These are phyloP conservation scores for Acanthis flammea DNA, from an alignment of 2,797 vertebrate genomes.

Conservation along the genomic window DNA sequence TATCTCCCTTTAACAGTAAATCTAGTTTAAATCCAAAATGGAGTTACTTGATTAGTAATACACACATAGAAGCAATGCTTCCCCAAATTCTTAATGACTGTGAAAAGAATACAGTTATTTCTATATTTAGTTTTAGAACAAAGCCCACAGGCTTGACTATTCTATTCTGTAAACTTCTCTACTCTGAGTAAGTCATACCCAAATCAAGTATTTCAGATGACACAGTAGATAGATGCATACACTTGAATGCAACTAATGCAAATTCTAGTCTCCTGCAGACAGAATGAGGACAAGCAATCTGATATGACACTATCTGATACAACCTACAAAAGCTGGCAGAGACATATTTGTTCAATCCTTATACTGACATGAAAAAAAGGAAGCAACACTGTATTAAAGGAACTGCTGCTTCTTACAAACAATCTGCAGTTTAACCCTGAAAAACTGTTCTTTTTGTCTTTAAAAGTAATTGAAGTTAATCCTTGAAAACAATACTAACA, in stretches of 20 bases:
- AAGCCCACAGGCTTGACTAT: background rate
- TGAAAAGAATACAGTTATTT: background rate
- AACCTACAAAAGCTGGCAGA: background rate
- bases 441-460: background rate
- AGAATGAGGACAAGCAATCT: slow-evolving; percentile 33
- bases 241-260: background rate
- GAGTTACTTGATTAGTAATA: background rate
- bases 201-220: background rate
- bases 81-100: background rate
- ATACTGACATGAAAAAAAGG: background rate
- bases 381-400: background rate
- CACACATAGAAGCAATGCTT: background rate
- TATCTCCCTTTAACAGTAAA: background rate
- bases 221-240: background rate
- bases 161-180: background rate
- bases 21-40: background rate
- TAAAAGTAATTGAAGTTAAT: background rate
- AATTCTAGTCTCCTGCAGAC: background rate
- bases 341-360: background rate
- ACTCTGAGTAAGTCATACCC: background rate
- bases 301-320: background rate
- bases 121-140: background rate
- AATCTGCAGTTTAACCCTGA: background rate
- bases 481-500: background rate
- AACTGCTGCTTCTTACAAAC: background rate